Conservation (phyloP, 2,797 vertebrate genomes). For the Cossypha caffra region DNA sequence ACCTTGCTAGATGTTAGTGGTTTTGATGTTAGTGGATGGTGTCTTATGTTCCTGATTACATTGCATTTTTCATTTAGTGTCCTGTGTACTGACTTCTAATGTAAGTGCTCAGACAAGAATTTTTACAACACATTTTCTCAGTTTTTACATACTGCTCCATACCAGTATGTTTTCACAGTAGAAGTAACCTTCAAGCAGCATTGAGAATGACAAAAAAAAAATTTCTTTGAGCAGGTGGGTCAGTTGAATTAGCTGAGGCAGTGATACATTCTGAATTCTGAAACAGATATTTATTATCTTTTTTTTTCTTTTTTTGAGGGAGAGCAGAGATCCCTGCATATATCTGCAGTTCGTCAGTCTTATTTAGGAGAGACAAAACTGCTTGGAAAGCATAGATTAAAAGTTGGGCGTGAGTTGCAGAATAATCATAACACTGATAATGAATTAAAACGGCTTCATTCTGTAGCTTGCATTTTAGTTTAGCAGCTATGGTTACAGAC, state of each 20-base stretch:
- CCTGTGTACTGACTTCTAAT: neutral
- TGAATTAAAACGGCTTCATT: neutral
- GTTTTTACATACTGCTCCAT: neutral
- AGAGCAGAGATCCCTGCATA: neutral
- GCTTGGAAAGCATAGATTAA: neutral
- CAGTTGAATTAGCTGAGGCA: neutral
- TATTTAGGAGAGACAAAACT: neutral
- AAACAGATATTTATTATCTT: neutral
- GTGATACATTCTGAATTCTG: neutral
- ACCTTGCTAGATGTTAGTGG: neutral
- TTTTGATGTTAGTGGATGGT: neutral
- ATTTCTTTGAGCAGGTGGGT: neutral
- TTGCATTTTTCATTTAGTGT: neutral
- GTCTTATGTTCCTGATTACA: neutral
- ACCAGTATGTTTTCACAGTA: neutral
- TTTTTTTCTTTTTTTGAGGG: neutral
- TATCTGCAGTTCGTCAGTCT: neutral
- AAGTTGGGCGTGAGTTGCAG: neutral
- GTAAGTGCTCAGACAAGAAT: neutral
- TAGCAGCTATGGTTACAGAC: neutral
- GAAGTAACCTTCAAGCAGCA: neutral
- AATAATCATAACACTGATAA: neutral
- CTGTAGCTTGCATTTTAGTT: neutral
- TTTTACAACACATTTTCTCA: neutral
- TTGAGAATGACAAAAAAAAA: neutral